Evolutionary conservation across 2,888 invertebrate genomes (phyloP).

Genomic region (Helobdella robusta): DNA sequence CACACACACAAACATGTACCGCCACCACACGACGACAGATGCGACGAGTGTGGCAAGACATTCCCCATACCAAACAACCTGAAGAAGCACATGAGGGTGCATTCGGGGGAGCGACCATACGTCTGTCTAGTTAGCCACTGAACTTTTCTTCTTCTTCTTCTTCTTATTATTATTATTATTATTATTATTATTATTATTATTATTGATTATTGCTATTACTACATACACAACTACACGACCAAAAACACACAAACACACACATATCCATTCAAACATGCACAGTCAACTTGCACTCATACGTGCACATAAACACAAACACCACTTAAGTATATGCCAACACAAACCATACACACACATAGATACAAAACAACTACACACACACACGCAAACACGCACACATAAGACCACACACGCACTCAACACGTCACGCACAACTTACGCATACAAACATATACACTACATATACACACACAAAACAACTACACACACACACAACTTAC

Average conservation of each 20-base stretch:
- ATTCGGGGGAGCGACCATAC: slow-evolving; percentile 19
- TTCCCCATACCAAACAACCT: slow-evolving; percentile 23
- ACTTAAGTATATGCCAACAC: too few relatives aligned
- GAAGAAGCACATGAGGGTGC: slow-evolving; percentile 21
- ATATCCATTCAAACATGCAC: neutral
- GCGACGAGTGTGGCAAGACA: slow-evolving; percentile 8
- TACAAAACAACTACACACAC: neutral
- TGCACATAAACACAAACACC: too few relatives aligned
- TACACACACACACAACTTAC: neutral
- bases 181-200: slow-evolving; percentile 6
- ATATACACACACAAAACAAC: neutral
- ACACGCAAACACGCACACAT: neutral
- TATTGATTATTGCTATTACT: neutral
- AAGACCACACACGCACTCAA: neutral
- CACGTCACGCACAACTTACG: too few relatives aligned
- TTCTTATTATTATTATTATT: neutral
- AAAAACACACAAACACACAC: neutral
- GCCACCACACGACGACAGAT: too few relatives aligned
- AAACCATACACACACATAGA: too few relatives aligned
- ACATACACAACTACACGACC: neutral
- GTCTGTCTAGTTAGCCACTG: neutral
- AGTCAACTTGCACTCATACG: too few relatives aligned
- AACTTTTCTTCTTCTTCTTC: neutral
- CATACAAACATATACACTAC: neutral
- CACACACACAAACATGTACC: too few relatives aligned